Conservation (phyloP, 2,113 vertebrate species). For the Pelusios castaneus region DNA sequence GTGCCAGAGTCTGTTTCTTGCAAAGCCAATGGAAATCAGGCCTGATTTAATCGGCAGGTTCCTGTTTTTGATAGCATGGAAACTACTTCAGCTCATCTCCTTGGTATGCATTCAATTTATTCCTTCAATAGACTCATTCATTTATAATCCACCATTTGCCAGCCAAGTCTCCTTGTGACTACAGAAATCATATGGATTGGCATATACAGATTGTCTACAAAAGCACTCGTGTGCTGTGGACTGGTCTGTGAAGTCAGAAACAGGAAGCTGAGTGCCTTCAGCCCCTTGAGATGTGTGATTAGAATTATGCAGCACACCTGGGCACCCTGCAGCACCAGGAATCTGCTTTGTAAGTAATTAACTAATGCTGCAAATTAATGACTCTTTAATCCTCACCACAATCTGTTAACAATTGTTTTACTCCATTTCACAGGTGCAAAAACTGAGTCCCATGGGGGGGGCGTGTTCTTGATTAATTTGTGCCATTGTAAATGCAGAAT, state of each 20-base stretch:
- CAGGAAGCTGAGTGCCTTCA: neutral
- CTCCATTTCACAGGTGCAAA: neutral
- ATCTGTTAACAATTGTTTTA: too few relatives aligned
- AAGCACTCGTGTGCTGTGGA: neutral
- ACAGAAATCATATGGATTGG: rapidly evolving
- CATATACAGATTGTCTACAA: rapidly evolving
- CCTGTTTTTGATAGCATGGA: neutral
- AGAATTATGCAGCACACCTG: neutral
- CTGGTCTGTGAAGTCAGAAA: too few relatives aligned
- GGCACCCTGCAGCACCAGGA: rapidly evolving
- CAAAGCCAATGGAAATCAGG: neutral
- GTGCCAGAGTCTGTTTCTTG: neutral
- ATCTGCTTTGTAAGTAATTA: neutral
- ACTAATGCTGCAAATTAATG: neutral
- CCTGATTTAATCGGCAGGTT: neutral
- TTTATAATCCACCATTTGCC: neutral
- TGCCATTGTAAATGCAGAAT: neutral
- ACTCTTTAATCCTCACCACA: neutral
- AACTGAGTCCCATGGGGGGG: neutral
- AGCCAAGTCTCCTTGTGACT: rapidly evolving
- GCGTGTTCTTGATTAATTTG: neutral
- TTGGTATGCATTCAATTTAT: neutral
- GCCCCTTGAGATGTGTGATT: rapidly evolving
- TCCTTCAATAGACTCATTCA: neutral
- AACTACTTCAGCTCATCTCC: neutral